Conservation (phyloP, 2,113 vertebrate genomes). For the Tiliqua scincoides region DNA sequence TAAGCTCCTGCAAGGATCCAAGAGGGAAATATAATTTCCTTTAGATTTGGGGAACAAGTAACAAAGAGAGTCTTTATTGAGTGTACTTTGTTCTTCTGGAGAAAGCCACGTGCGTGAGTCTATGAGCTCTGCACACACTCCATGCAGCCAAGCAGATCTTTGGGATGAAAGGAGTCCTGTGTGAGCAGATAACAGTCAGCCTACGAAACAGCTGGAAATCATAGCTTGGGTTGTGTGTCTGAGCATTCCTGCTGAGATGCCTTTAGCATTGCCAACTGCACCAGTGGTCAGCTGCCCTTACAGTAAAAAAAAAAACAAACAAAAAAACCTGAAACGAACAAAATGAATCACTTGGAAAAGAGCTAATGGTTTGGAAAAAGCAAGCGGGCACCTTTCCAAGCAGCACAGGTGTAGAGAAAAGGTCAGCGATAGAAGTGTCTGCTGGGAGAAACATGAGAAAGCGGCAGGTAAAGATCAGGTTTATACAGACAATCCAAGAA, state of each 20-base stretch:
- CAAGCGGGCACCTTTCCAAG: neutral
- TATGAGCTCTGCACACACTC: neutral
- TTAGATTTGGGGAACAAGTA: neutral
- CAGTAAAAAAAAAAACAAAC: neutral
- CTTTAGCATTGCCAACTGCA: neutral
- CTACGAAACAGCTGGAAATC: neutral
- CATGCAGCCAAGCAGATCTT: neutral
- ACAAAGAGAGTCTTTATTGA: neutral
- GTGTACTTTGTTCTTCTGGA: neutral
- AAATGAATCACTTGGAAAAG: neutral
- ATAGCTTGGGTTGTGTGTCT: neutral
- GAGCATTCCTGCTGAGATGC: conserved; percentile 9
- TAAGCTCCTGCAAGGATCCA: neutral
- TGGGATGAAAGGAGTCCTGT: neutral
- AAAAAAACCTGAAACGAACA: neutral
- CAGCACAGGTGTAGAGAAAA: neutral
- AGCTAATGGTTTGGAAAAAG: conserved; percentile 10
- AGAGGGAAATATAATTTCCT: neutral
- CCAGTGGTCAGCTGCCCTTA: neutral
- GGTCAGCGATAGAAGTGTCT: neutral
- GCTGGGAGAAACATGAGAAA: neutral
- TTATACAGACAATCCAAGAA: neutral
- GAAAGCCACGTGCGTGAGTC: neutral
- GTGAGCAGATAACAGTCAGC: neutral
- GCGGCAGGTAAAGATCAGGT: neutral